Evolutionary conservation across 2,888 invertebrate genomes (phyloP).

Genomic region (Papilio elwesi): DNA sequence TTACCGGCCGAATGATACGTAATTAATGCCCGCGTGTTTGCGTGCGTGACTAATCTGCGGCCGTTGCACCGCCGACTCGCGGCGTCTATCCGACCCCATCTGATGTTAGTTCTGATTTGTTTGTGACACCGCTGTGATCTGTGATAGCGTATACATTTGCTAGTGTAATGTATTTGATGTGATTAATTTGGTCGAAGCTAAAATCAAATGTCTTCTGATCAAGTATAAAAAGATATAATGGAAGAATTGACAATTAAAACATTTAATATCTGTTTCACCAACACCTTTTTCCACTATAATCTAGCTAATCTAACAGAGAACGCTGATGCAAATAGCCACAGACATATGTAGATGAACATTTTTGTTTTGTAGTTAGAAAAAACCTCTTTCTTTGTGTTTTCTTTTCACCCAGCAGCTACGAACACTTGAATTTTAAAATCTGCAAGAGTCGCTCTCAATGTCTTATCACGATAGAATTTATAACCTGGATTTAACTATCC

Average conservation of each 20-base stretch:
- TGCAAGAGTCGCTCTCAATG: constrained; percentile 15
- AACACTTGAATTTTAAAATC: constrained; percentile 28
- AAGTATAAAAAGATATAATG: not conserved
- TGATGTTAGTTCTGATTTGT: constrained; percentile 32
- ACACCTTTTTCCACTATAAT: no score
- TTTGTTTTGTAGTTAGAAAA: constrained; percentile 9
- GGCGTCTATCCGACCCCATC: constrained; percentile 4
- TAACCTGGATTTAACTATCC: constrained; percentile 28
- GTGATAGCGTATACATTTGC: not conserved
- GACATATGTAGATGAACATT: not conserved
- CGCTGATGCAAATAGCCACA: not conserved
- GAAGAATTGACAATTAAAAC: no score
- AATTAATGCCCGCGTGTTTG: constrained; percentile 65
- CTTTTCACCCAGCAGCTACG: not conserved
- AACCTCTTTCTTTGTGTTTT: not conserved
- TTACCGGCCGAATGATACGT: constrained; percentile 64
- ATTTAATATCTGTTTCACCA: no score
- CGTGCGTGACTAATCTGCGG: constrained; percentile 47
- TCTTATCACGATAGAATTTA: constrained; percentile 34
- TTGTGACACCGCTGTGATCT: constrained; percentile 13
- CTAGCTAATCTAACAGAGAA: not conserved
- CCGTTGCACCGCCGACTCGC: constrained; percentile 11
- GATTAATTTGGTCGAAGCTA: not conserved
- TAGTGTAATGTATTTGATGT: not conserved
- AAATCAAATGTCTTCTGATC: not conserved